These are phyloP conservation scores for Psittacula cyanocephala DNA, from an alignment of 2,113 vertebrate genomes.

Conservation along the genomic window DNA sequence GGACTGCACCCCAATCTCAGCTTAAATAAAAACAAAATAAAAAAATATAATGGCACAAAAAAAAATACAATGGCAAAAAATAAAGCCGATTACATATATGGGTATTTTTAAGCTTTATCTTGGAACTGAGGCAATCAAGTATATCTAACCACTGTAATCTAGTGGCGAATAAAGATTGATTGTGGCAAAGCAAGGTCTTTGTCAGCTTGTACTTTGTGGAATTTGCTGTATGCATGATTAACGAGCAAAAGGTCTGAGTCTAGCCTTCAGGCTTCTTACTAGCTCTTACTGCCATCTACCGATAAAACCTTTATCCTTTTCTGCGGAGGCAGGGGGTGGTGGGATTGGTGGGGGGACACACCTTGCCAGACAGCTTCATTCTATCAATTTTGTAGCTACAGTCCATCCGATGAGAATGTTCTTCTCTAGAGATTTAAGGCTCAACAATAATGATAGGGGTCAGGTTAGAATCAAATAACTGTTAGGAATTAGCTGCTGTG, in stretches of 20 bases:
- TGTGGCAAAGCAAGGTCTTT: slow-evolving; percentile 73
- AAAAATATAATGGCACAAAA: slow-evolving; percentile 2
- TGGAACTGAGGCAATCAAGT: slow-evolving; percentile 64
- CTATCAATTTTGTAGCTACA: not conserved
- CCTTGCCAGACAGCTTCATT: not conserved
- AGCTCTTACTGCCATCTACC: slow-evolving; percentile 74
- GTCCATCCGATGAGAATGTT: not conserved
- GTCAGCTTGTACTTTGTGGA: slow-evolving; percentile 62
- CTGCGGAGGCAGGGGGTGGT: not conserved
- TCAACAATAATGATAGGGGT: not conserved
- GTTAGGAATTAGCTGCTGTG: not conserved
- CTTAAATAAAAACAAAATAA: not conserved
- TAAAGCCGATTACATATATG: slow-evolving; percentile 17
- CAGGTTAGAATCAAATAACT: not conserved
- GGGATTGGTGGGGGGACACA: no score
- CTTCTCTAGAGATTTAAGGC: not conserved
- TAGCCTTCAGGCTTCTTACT: not conserved
- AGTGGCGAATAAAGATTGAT: slow-evolving; percentile 74
- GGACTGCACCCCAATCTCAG: not conserved
- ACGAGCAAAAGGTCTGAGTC: not conserved
- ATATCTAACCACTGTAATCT: slow-evolving; percentile 71
- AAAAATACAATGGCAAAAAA: not conserved
- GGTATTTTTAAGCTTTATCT: slow-evolving; percentile 61
- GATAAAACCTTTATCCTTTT: not conserved
- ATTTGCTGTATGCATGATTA: slow-evolving; percentile 64